Evolutionary conservation across 2,797 vertebrate genomes (phyloP).

Genomic region (Platalea minor): DNA sequence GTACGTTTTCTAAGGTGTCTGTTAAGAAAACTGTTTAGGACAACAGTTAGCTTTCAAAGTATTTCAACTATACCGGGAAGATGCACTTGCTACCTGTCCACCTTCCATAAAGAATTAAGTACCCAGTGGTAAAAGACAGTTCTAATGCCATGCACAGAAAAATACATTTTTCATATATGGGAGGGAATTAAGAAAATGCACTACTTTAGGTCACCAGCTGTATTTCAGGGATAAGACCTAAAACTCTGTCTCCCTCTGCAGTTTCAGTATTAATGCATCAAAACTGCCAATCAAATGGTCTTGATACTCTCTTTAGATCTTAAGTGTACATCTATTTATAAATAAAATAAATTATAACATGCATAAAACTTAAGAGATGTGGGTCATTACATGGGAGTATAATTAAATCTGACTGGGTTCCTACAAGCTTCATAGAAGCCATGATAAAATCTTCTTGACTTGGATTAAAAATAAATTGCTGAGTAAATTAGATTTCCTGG

Average conservation of each 20-base stretch:
- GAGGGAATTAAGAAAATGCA: background rate
- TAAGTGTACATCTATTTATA: background rate
- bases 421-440: conserved; percentile 22
- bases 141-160: background rate
- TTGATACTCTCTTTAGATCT: background rate
- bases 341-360: conserved; percentile 48
- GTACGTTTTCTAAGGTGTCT: background rate
- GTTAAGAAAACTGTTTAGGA: background rate
- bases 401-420: conserved; percentile 50
- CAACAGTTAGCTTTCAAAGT: background rate
- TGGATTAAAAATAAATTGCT: conserved; percentile 64
- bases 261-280: background rate
- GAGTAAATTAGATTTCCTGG: conserved; percentile 65
- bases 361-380: conserved; percentile 19
- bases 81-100: background rate
- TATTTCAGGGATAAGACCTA: background rate
- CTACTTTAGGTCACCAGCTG: background rate
- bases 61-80: background rate
- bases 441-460: conserved; percentile 34
- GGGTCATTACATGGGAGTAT: conserved; percentile 45
- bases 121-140: background rate
- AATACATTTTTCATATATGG: background rate
- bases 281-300: background rate
- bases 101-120: background rate
- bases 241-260: background rate